phyloP scores from a whole-genome alignment of 2,888 invertebrate species.

The Lacanobia wlatinum region DNA sequence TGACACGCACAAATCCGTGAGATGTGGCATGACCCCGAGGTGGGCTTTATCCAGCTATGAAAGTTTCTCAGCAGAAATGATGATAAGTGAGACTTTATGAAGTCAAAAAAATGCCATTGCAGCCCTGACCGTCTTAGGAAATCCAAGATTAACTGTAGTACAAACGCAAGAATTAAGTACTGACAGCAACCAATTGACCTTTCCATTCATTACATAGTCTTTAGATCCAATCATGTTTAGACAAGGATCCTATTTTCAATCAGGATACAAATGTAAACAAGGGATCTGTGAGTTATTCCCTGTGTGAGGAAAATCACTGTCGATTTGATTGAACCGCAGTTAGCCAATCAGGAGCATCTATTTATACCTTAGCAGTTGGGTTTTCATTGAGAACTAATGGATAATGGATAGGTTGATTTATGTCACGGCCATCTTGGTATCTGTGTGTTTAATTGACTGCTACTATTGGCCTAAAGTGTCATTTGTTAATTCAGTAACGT shows the following conservation, averaged over 20 bases:
- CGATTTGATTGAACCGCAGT: conserved; percentile 16
- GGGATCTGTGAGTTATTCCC: background rate
- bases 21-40: too few species aligned
- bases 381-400: background rate
- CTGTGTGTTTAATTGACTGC: background rate
- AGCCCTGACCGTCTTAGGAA: too few species aligned
- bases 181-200: background rate
- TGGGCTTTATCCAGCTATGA: too few species aligned
- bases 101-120: too few species aligned
- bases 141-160: too few species aligned
- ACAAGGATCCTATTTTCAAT: conserved; percentile 14
- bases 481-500: background rate
- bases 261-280: conserved; percentile 11
- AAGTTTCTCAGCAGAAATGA: too few species aligned
- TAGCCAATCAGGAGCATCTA: conserved; percentile 7
- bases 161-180: too few species aligned
- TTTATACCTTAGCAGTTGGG: background rate
- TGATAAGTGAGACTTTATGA: too few species aligned
- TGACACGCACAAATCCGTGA: too few species aligned
- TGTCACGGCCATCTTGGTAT: too few species aligned
- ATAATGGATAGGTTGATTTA: background rate
- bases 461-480: background rate
- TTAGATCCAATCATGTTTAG: conserved; percentile 11
- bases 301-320: conserved; percentile 7
- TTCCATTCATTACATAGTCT: background rate